phyloP scores from a whole-genome alignment of 2,888 invertebrate species.

The Oligia latruncula region DNA sequence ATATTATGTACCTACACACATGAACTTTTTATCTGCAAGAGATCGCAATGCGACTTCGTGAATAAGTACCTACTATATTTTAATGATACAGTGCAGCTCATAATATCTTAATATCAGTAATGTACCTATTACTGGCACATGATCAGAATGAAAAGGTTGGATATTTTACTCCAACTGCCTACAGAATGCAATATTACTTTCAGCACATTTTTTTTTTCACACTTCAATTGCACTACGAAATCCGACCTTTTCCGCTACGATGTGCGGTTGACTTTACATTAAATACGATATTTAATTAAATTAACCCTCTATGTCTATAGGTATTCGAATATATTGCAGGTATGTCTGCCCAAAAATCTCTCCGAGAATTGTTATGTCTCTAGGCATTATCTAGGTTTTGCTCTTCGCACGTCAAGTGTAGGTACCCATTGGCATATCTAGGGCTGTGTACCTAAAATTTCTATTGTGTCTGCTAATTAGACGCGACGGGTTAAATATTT shows the following conservation, averaged over 20 bases:
- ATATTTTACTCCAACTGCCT: not conserved
- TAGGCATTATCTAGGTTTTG: not conserved
- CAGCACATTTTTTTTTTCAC: too few relatives aligned
- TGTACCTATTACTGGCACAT: not conserved
- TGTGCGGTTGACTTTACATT: too few relatives aligned
- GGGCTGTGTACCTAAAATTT: too few relatives aligned
- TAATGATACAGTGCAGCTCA: not conserved
- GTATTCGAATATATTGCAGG: not conserved
- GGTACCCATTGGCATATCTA: too few relatives aligned
- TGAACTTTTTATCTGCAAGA: not conserved
- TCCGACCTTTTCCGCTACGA: too few relatives aligned
- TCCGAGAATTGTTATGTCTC: not conserved
- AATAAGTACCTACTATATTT: not conserved
- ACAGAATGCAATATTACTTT: constrained; percentile 1
- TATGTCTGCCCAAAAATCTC: not conserved
- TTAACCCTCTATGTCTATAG: too few relatives aligned
- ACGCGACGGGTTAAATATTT: not conserved
- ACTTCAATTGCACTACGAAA: too few relatives aligned
- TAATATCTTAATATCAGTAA: not conserved
- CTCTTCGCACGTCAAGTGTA: too few relatives aligned
- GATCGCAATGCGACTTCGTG: not conserved
- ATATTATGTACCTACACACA: too few relatives aligned
- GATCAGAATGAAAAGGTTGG: not conserved
- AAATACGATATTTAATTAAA: too few relatives aligned
- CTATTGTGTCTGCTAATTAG: too few relatives aligned